A percentile compares a stretch with the other conserved stretches of the same genome.
phyloP scores from a whole-genome alignment of 2,888 invertebrate species.

The Ennomos erosarius region DNA sequence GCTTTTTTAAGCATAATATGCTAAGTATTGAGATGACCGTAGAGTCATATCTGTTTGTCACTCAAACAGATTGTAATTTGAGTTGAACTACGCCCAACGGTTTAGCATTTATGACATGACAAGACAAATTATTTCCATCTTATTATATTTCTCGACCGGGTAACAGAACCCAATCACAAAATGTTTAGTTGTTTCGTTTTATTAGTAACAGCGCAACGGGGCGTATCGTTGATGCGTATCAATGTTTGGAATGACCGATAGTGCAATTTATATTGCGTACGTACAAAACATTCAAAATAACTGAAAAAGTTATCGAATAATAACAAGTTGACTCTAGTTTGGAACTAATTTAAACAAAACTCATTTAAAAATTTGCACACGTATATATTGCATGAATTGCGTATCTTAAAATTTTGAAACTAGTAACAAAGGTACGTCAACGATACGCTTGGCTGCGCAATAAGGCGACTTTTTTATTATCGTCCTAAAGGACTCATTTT shows the following conservation, averaged over 20 bases:
- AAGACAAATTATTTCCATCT: slow-evolving; percentile 33
- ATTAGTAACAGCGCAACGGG: slow-evolving; percentile 10
- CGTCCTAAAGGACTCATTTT: slow-evolving; percentile 22
- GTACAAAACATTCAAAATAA: too few species aligned
- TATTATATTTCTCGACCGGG: slow-evolving; percentile 30
- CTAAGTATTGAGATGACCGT: too few species aligned
- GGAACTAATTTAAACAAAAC: too few species aligned
- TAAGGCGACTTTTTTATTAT: slow-evolving; percentile 1
- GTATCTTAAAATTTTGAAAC: too few species aligned
- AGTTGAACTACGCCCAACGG: slow-evolving; percentile 22
- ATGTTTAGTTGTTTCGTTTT: slow-evolving; percentile 13
- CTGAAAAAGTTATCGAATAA: too few species aligned
- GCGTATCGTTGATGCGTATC: slow-evolving; percentile 9
- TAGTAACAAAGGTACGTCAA: background rate
- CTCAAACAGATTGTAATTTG: slow-evolving; percentile 9
- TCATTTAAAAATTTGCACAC: too few species aligned
- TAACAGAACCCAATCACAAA: slow-evolving; percentile 20
- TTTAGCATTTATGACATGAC: slow-evolving; percentile 35
- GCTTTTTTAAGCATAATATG: too few species aligned
- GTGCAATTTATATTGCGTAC: background rate
- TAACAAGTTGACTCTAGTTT: too few species aligned
- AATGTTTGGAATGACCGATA: background rate
- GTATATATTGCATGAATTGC: too few species aligned
- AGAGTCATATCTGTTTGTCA: too few species aligned
- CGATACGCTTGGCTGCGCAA: slow-evolving; percentile 17